Percentiles rank a stretch among this genome's conserved stretches.
phyloP scores from a whole-genome alignment of 1,140 invertebrate species.

The Musca domestica region DNA sequence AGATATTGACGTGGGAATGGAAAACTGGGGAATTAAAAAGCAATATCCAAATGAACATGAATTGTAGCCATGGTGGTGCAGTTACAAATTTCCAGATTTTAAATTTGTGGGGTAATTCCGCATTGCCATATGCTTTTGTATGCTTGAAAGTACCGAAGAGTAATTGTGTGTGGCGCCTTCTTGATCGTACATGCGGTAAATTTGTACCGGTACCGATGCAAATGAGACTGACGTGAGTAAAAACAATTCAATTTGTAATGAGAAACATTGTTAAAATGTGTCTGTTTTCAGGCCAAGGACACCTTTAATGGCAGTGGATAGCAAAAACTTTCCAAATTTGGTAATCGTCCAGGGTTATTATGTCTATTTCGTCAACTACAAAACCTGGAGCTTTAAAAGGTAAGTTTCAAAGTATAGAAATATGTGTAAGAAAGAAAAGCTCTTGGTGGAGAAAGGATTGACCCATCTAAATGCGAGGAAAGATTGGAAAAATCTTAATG shows the following conservation, averaged over 20 bases:
- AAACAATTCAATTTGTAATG: not conserved
- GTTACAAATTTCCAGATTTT: constrained; percentile 36
- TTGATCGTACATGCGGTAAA: constrained; percentile 35
- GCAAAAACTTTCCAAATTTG: constrained; percentile 43
- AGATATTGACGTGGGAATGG: constrained; percentile 59
- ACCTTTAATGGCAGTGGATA: constrained; percentile 39
- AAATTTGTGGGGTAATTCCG: constrained; percentile 37
- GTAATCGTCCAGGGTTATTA: constrained; percentile 42
- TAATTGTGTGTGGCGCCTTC: constrained; percentile 31
- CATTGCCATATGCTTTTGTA: constrained; percentile 39
- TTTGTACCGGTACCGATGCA: constrained; percentile 27
- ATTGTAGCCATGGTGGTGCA: constrained; percentile 39
- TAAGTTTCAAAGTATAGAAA: no score
- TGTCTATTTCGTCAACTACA: constrained; percentile 51
- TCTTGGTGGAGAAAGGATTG: no score
- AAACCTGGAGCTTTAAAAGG: constrained; percentile 34
- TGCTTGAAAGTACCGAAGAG: constrained; percentile 14
- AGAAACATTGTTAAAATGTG: not conserved
- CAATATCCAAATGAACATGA: constrained; percentile 48
- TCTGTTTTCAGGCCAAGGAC: constrained; percentile 26
- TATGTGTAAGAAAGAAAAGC: no score
- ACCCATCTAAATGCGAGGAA: no score
- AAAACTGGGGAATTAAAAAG: constrained; percentile 56
- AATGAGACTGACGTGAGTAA: constrained; percentile 35
- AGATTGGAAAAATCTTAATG: no score